Conservation (phyloP, 2,888 invertebrate genomes). For the Listrodromus nycthemerus region DNA sequence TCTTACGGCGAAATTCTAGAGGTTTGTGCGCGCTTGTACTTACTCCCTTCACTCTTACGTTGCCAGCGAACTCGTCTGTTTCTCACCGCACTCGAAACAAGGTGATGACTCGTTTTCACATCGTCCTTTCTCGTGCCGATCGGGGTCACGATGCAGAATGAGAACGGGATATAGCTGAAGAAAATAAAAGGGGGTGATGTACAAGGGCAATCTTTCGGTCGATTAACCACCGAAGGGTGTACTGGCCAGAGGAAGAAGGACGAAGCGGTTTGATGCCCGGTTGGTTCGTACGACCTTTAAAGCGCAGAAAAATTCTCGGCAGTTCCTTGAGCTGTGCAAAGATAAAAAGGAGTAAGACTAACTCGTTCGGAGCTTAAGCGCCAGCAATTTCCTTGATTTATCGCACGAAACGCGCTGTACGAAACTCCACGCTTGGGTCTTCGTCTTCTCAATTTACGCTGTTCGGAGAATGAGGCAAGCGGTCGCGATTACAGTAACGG, state of each 20-base stretch:
- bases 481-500: constrained; percentile 19
- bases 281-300: constrained; percentile 1
- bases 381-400: constrained; percentile 66
- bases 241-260: constrained; percentile 28
- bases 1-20: constrained; percentile 48
- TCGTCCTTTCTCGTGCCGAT: constrained; percentile 3
- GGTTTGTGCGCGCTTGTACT: constrained; percentile 14
- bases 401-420: constrained; percentile 37
- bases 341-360: constrained; percentile 25
- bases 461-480: not conserved
- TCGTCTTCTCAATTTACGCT: constrained; percentile 11
- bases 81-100: constrained; percentile 17
- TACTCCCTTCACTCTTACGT: constrained; percentile 6
- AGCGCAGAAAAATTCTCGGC: not conserved
- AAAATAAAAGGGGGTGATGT: constrained; percentile 36
- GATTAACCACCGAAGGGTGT: constrained; percentile 70
- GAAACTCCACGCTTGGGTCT: constrained; percentile 24
- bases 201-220: constrained; percentile 70
- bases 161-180: constrained; percentile 44
- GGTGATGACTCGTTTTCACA: not conserved
- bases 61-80: constrained; percentile 7
- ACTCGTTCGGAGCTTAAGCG: constrained; percentile 55
- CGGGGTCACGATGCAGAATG: constrained; percentile 27
- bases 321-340: not conserved
- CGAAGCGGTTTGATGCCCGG: constrained; percentile 32